These are phyloP conservation scores for Sebastes kiyomatsui DNA, from an alignment of 2,797 vertebrate genomes.

Conservation along the genomic window DNA sequence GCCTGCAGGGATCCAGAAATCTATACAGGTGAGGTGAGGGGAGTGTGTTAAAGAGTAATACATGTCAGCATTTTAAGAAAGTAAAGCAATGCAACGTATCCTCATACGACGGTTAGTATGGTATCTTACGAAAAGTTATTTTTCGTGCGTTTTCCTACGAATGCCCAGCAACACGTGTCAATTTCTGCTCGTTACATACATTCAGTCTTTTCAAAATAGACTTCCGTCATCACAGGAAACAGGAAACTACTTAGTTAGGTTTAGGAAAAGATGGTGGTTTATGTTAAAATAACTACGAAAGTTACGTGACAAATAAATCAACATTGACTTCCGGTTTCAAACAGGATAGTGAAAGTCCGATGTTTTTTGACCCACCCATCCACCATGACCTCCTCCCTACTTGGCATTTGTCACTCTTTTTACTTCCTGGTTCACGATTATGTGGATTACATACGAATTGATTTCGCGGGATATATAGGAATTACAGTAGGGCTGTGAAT, in stretches of 20 bases:
- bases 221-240: neutral
- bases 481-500: no score
- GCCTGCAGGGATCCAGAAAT: conserved; percentile 21
- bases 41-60: neutral
- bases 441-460: no score
- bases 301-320: neutral
- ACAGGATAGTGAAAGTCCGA: neutral
- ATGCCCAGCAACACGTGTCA: neutral
- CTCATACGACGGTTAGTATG: neutral
- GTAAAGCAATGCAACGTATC: neutral
- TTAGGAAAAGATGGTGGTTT: neutral
- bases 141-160: neutral
- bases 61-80: neutral
- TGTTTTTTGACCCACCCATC: neutral
- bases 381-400: rapidly evolving
- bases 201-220: neutral
- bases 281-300: neutral
- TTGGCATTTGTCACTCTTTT: no score
- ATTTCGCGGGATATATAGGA: rapidly evolving
- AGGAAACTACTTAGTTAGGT: neutral
- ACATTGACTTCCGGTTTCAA: neutral
- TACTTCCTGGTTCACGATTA: no score
- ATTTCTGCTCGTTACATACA: neutral
- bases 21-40: neutral
- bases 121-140: neutral